phyloP scores from a whole-genome alignment of 2,113 vertebrate genomes.

The Rhipidura dahli region DNA sequence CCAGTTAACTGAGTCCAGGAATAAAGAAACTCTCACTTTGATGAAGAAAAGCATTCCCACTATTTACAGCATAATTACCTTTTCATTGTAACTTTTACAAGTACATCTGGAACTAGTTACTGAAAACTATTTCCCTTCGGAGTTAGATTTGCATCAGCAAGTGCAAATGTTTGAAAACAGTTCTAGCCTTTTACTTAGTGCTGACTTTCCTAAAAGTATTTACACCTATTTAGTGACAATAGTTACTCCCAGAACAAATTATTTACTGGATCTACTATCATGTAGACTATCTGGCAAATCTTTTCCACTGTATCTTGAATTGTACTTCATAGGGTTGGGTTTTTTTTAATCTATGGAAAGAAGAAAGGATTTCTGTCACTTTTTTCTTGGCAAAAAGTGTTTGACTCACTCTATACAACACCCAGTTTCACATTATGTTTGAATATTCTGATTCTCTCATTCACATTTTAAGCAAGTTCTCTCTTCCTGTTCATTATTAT shows the following conservation, averaged over 20 bases:
- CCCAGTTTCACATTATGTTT: slow-evolving; percentile 70
- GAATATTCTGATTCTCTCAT: slow-evolving; percentile 70
- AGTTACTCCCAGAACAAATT: background rate
- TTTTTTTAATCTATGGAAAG: slow-evolving; percentile 52
- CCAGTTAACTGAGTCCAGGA: slow-evolving; percentile 42
- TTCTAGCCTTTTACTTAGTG: background rate
- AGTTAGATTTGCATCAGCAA: slow-evolving; percentile 36
- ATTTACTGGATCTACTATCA: background rate
- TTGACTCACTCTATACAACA: slow-evolving; percentile 66
- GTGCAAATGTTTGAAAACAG: slow-evolving; percentile 11
- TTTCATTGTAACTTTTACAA: slow-evolving; percentile 46
- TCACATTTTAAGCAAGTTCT: slow-evolving; percentile 52
- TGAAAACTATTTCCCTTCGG: slow-evolving; percentile 25
- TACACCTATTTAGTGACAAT: background rate
- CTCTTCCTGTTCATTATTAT: slow-evolving; percentile 65
- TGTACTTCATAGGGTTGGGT: slow-evolving; percentile 45
- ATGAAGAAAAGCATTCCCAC: slow-evolving; percentile 39
- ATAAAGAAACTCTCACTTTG: slow-evolving; percentile 53
- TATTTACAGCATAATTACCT: slow-evolving; percentile 58
- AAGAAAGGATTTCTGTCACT: slow-evolving; percentile 23
- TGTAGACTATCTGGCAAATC: slow-evolving; percentile 46
- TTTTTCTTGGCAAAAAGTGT: slow-evolving; percentile 54
- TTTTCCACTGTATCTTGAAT: slow-evolving; percentile 64
- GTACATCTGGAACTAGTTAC: slow-evolving; percentile 47
- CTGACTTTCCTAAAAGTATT: background rate